Evolutionary conservation across 2,797 vertebrate species (phyloP).

Genomic region (Australoheros facetus): DNA sequence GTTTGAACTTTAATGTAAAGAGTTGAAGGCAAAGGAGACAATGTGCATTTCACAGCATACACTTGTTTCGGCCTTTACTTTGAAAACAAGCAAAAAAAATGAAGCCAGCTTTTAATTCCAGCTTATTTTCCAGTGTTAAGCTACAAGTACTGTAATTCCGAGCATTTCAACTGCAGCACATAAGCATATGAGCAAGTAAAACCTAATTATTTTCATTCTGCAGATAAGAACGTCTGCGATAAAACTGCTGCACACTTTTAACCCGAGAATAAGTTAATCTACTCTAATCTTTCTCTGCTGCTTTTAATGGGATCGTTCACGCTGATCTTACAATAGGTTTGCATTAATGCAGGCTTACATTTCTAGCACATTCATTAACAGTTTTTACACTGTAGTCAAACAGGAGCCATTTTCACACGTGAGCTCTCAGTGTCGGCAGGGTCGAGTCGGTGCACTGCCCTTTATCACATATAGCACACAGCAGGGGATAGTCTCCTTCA

Average conservation of each 20-base stretch:
- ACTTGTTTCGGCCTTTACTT: neutral
- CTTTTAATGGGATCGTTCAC: slow-evolving; percentile 24
- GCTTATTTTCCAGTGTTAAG: neutral
- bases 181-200: slow-evolving; percentile 8
- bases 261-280: neutral
- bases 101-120: neutral
- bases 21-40: neutral
- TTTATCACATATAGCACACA: slow-evolving; percentile 2
- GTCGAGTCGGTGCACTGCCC: neutral
- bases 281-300: slow-evolving; percentile 26
- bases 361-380: neutral
- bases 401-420: neutral
- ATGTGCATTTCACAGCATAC: neutral
- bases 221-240: slow-evolving; percentile 16
- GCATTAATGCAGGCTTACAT: slow-evolving; percentile 15
- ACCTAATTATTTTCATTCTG: slow-evolving; percentile 19
- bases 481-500: neutral
- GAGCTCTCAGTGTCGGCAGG: neutral
- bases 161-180: neutral
- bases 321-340: slow-evolving; percentile 3
- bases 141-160: neutral
- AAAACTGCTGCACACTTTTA: neutral
- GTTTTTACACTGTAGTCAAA: neutral
- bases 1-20: slow-evolving; percentile 9
- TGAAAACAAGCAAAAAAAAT: neutral